Percentiles rank a stretch among this genome's conserved stretches.
These are phyloP conservation scores for Drosophila conformis DNA, from an alignment of 2,888 invertebrate species.

Conservation along the genomic window DNA sequence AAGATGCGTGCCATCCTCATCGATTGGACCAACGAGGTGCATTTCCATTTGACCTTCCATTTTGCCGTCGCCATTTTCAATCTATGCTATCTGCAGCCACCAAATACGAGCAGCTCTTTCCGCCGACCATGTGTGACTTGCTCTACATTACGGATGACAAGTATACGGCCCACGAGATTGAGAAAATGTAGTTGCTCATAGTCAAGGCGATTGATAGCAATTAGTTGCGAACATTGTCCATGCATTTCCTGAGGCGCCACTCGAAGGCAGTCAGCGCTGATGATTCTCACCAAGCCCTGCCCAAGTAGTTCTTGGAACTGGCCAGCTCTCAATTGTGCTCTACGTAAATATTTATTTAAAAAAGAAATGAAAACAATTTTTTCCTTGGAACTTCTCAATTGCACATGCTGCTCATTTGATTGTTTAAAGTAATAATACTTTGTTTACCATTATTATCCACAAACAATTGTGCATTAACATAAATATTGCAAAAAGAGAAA, in stretches of 20 bases:
- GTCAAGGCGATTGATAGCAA: conserved; percentile 91
- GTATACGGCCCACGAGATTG: conserved; percentile 91
- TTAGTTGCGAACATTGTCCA: conserved; percentile 93
- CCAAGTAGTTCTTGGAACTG: conserved; percentile 90
- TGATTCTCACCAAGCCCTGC: conserved; percentile 87
- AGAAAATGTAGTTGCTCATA: conserved; percentile 93
- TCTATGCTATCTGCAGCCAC: conserved; percentile 90
- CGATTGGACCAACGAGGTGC: conserved; percentile 98
- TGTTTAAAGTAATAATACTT: not conserved
- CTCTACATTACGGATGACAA: conserved; percentile 96
- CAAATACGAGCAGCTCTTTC: conserved; percentile 97
- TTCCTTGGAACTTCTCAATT: not conserved
- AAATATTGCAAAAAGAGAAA: conserved; percentile 20
- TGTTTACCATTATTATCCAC: not conserved
- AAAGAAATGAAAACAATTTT: not conserved
- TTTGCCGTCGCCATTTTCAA: conserved; percentile 95
- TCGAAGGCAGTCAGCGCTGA: conserved; percentile 87
- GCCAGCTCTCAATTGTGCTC: too few species aligned
- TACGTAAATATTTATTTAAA: too few species aligned
- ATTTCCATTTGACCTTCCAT: conserved; percentile 93
- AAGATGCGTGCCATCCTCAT: conserved; percentile 95
- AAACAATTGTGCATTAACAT: conserved; percentile 4
- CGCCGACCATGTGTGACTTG: conserved; percentile 94
- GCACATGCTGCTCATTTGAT: not conserved
- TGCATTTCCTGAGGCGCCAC: conserved; percentile 94